Percentiles rank a stretch among this genome's conserved stretches.
phyloP scores from a whole-genome alignment of 2,113 vertebrate genomes.

The Rhodinocichla rosea region DNA sequence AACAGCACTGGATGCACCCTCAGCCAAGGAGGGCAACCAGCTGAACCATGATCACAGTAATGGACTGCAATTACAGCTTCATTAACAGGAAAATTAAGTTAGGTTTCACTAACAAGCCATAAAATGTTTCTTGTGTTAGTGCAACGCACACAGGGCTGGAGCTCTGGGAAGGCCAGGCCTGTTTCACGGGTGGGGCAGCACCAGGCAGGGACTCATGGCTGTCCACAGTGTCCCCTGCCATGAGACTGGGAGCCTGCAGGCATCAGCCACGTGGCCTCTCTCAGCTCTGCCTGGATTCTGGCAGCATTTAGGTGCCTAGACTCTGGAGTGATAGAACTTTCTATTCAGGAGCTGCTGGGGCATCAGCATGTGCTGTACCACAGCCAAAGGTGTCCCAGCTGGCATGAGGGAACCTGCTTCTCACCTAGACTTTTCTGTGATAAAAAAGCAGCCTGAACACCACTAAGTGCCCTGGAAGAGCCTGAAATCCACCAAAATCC shows the following conservation, averaged over 20 bases:
- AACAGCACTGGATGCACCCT: accelerated
- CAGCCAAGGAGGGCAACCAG: background rate
- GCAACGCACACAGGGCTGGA: background rate
- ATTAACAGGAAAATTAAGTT: background rate
- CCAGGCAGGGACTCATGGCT: accelerated
- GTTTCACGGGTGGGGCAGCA: background rate
- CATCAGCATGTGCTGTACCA: accelerated
- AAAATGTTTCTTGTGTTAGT: accelerated
- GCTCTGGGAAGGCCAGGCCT: background rate
- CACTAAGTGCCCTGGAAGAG: background rate
- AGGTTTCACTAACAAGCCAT: background rate
- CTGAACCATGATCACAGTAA: background rate
- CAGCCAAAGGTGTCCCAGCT: accelerated
- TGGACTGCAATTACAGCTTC: background rate
- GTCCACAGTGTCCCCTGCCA: background rate
- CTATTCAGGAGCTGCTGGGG: background rate
- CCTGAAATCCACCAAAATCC: background rate
- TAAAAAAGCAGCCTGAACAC: background rate
- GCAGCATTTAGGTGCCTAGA: background rate
- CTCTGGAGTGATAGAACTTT: background rate
- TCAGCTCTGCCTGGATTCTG: background rate
- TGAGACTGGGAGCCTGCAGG: background rate
- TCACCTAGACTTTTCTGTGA: background rate
- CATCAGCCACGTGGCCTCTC: accelerated
- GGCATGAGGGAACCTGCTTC: background rate